A percentile compares a stretch with the other conserved stretches of the same genome.
phyloP scores from a whole-genome alignment of 2,888 invertebrate genomes.

The Lissonota sp. region DNA sequence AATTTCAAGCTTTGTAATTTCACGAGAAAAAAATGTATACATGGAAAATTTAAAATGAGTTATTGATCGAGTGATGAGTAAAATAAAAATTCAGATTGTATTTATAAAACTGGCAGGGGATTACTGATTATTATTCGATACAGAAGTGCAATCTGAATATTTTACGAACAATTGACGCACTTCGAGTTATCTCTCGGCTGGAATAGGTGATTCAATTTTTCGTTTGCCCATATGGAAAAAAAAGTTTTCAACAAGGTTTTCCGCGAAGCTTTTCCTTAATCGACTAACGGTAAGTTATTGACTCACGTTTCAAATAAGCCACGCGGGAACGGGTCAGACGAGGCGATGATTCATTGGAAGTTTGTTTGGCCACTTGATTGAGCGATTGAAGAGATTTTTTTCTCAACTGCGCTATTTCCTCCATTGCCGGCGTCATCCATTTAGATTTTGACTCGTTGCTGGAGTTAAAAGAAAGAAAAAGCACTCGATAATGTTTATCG shows the following conservation, averaged over 20 bases:
- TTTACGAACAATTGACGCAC: too few species aligned
- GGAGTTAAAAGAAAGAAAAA: conserved; percentile 20
- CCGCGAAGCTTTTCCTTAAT: conserved; percentile 40
- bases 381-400: conserved; percentile 68
- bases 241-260: conserved; percentile 49
- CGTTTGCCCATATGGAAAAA: conserved; percentile 1
- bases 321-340: conserved; percentile 78
- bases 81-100: too few species aligned
- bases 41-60: too few species aligned
- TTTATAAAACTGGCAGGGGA: too few species aligned
- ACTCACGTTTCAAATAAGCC: conserved; percentile 78
- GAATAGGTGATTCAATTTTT: too few species aligned
- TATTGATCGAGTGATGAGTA: too few species aligned
- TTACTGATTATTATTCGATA: too few species aligned
- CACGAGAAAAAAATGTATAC: too few species aligned
- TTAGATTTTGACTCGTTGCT: conserved; percentile 77
- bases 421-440: conserved; percentile 82
- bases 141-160: too few species aligned
- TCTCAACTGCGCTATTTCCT: conserved; percentile 77
- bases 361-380: conserved; percentile 45
- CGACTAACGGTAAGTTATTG: conserved; percentile 53
- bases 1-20: too few species aligned
- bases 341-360: conserved; percentile 54
- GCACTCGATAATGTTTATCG: neutral
- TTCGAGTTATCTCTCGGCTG: too few species aligned